A percentile compares a stretch with the other conserved stretches of the same genome.
phyloP scores from a whole-genome alignment of 1,140 invertebrate species.

The Halictus rubicundus region DNA sequence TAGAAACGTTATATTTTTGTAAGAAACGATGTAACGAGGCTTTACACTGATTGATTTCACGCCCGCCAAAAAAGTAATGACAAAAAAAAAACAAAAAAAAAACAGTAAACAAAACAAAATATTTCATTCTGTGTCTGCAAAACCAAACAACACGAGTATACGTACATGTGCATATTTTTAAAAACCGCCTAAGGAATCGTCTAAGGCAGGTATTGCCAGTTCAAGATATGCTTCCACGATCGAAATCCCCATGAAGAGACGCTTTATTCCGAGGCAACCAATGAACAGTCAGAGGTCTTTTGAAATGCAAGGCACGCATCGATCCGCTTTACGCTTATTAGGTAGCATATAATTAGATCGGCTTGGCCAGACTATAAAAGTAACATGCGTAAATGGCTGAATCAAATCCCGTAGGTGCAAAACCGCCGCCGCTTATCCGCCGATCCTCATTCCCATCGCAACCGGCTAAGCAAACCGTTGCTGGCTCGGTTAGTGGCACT shows the following conservation, averaged over 20 bases:
- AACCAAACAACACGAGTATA: constrained; percentile 27
- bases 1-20: constrained; percentile 20
- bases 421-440: constrained; percentile 67
- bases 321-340: constrained; percentile 64
- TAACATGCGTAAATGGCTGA: constrained; percentile 11
- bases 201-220: constrained; percentile 55
- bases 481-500: constrained; percentile 49
- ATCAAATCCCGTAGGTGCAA: constrained; percentile 62
- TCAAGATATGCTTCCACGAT: constrained; percentile 62
- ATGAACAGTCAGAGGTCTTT: constrained; percentile 66
- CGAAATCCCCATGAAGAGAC: constrained; percentile 62
- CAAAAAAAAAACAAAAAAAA: too few species aligned
- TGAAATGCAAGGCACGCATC: constrained; percentile 66
- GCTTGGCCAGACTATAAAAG: neutral
- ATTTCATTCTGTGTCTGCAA: constrained; percentile 13
- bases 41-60: constrained; percentile 48
- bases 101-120: neutral
- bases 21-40: constrained; percentile 30
- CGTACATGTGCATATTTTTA: constrained; percentile 51
- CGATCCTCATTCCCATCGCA: constrained; percentile 73
- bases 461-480: constrained; percentile 40
- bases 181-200: constrained; percentile 67
- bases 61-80: constrained; percentile 15
- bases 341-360: constrained; percentile 59
- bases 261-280: constrained; percentile 58